These are phyloP conservation scores for Typhlichthys subterraneus DNA, from an alignment of 2,797 vertebrate species.

Conservation along the genomic window DNA sequence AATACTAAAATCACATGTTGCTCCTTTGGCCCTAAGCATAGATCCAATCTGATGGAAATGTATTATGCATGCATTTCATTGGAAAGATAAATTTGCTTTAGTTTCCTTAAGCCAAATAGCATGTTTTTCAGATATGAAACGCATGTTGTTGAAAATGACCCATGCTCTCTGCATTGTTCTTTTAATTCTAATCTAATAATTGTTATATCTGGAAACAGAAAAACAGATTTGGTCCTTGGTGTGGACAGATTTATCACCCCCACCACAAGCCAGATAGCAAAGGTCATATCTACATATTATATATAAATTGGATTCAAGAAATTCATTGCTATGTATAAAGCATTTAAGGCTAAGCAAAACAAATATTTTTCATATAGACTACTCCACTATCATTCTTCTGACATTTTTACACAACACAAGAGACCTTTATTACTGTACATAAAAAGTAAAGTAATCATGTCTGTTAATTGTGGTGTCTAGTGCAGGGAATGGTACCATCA, in stretches of 20 bases:
- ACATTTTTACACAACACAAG: neutral
- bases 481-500: no score
- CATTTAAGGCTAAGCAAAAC: slow-evolving; percentile 5
- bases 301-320: neutral
- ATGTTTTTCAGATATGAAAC: neutral
- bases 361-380: neutral
- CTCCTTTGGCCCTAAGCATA: slow-evolving; percentile 3
- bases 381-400: slow-evolving; percentile 3
- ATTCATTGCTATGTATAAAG: neutral
- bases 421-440: no score
- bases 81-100: neutral
- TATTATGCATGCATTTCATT: neutral
- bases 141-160: neutral
- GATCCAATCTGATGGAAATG: neutral
- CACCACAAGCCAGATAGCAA: no score
- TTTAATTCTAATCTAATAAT: neutral
- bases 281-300: neutral
- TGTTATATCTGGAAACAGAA: no score
- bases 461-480: no score
- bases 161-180: neutral
- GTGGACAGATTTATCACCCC: neutral
- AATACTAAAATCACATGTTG: no score
- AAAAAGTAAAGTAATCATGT: no score
- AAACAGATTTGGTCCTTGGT: neutral
- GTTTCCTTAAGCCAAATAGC: neutral